Evolutionary conservation across 2,797 vertebrate species (phyloP).

Genomic region (Atherinosoma microstoma): DNA sequence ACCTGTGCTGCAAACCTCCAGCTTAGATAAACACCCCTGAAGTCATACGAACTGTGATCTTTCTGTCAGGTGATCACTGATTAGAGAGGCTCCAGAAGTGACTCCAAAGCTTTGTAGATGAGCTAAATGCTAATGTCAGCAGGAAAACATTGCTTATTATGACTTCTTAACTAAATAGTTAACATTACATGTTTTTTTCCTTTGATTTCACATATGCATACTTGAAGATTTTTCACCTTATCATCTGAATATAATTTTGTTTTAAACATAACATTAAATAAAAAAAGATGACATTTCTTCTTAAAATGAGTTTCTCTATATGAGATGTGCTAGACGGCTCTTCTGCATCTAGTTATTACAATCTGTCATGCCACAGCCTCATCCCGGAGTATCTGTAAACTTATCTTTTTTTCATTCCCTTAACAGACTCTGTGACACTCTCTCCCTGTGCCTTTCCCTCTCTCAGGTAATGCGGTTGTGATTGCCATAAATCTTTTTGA

Average conservation of each 20-base stretch:
- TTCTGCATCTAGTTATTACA: conserved; percentile 19
- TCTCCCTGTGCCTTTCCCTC: background rate
- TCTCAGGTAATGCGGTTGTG: conserved; percentile 41
- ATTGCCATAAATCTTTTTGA: conserved; percentile 55
- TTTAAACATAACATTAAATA: background rate
- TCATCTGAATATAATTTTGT: no score
- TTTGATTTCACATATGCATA: background rate
- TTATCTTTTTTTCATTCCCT: conserved; percentile 21
- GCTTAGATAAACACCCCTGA: background rate
- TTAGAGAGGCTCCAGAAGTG: background rate
- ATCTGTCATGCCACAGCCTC: conserved; percentile 7
- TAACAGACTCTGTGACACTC: conserved; percentile 12
- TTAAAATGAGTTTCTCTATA: conserved; percentile 30
- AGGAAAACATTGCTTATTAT: background rate
- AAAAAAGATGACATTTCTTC: background rate
- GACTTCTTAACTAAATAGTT: conserved; percentile 20
- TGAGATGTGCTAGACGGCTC: conserved; percentile 12
- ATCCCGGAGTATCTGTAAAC: conserved; percentile 30
- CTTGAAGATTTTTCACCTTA: background rate
- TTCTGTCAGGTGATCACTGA: background rate
- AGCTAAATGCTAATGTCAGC: background rate
- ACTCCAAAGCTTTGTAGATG: background rate
- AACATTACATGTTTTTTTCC: background rate
- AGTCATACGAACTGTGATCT: background rate
- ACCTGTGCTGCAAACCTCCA: background rate